Conservation (phyloP, 2,797 vertebrate species). For the Adrianichthys oophorus region DNA sequence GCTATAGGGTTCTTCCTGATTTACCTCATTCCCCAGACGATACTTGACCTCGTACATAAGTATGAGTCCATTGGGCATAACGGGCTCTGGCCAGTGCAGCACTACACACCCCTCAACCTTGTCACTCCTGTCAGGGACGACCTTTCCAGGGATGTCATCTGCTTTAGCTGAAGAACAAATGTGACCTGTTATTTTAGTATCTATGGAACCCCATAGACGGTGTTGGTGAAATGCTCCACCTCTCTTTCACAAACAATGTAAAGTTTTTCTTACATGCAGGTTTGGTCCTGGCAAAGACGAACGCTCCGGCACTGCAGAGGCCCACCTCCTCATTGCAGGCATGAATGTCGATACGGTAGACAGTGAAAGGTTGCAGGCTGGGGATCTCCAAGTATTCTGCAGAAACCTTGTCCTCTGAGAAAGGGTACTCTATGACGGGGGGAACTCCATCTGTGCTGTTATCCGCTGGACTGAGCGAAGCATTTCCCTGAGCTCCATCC, state of each 20-base stretch:
- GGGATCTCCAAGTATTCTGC: constrained; percentile 87
- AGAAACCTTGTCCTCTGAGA: constrained; percentile 83
- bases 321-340: constrained; percentile 94
- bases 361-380: constrained; percentile 89
- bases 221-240: background rate
- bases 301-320: constrained; percentile 91
- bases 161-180: constrained; percentile 82
- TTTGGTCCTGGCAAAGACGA: constrained; percentile 95
- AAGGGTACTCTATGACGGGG: constrained; percentile 82
- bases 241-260: background rate
- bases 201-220: background rate
- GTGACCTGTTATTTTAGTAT: background rate
- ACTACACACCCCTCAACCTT: constrained; percentile 85
- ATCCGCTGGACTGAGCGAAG: constrained; percentile 61
- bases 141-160: constrained; percentile 91
- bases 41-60: constrained; percentile 97
- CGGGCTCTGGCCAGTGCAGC: constrained; percentile 89
- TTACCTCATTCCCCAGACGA: constrained; percentile 88
- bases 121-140: constrained; percentile 84
- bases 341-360: constrained; percentile 96
- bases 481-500: constrained; percentile 69
- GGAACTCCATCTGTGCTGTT: constrained; percentile 84
- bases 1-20: constrained; percentile 18
- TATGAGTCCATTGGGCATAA: constrained; percentile 90
- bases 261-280: constrained; percentile 83